Evolutionary conservation across 1,140 invertebrate genomes (phyloP), one percentile per base, ranked within the genome.

Genomic region (Pseudomyrmex gracilis): DNA sequence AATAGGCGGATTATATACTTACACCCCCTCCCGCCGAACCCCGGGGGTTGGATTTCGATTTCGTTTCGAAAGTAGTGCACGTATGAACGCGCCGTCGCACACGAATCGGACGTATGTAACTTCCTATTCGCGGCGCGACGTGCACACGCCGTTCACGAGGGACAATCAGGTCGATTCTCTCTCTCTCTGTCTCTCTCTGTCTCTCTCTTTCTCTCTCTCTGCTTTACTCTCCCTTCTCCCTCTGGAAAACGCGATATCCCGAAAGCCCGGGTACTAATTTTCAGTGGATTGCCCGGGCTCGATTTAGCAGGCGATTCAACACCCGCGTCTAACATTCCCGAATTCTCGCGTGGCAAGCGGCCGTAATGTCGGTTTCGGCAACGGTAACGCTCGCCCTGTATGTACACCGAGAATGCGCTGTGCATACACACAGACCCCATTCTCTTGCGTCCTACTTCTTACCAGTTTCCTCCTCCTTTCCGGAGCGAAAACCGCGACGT

Each of bases 341-440:
- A 82, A 89, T 88, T 86, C 84, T 89, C 87, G 87, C 87, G 87
- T 89, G 87, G 78, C 58, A 85, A 57, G 63, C 77, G 77, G 87
- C 84, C 73, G 74, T 89, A 89, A 89, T 76, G 84, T 89, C 86
- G 84, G 83, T 84, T 76, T 88, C 68, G 73, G 73, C 43, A 66
- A 88, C 55, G 83, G 77, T 85, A 87, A 85, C 84, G 83, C 84
- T 57, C 66, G 17, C 57, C 55, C 20, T 61, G 73, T 87, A 68
- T 87, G 64, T 85, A 85, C 85, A 87, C 15, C 51, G 49, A 34
- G 34, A 34, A 1, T 80, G 73, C 45, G 43, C 86, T 64, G 78
- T 88, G 64, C 71, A 84, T 74, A 87, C 83, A 82, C 64, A 87
- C 57, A 43, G 71, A 53, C 73, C 78, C 83, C 83, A 85, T 87